Conservation (phyloP, 2,113 vertebrate species). For the Solea senegalensis region DNA sequence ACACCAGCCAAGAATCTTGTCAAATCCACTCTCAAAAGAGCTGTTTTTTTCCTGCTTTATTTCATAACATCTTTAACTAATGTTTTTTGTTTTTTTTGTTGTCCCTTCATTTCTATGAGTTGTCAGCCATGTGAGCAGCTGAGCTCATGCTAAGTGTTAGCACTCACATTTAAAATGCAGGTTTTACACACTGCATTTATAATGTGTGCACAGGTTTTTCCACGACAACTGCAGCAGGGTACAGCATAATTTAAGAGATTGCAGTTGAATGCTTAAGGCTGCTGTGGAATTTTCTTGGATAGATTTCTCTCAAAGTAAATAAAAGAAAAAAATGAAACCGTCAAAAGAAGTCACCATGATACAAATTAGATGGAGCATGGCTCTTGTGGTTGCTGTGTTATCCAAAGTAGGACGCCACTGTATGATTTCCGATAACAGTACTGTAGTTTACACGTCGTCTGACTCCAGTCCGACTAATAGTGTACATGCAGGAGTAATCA, state of each 20-base stretch:
- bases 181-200: constrained; percentile 29
- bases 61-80: background rate
- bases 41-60: background rate
- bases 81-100: background rate
- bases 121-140: background rate
- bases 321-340: no score
- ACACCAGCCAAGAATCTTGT: constrained; percentile 29
- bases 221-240: background rate
- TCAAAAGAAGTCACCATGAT: no score
- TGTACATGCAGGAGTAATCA: no score
- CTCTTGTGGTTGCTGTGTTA: no score
- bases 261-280: background rate
- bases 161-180: constrained; percentile 27
- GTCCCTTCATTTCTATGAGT: background rate
- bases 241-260: background rate
- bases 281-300: background rate
- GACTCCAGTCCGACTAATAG: no score
- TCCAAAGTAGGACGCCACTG: no score
- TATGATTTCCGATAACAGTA: no score
- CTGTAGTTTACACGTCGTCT: no score
- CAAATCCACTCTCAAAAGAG: constrained; percentile 6
- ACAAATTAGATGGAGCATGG: no score
- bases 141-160: constrained; percentile 4
- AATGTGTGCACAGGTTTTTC: constrained; percentile 17
- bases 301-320: no score